A percentile compares a stretch with the other conserved stretches of the same genome.
Conservation (phyloP, 2,113 vertebrate species). For the Gambusia affinis region DNA sequence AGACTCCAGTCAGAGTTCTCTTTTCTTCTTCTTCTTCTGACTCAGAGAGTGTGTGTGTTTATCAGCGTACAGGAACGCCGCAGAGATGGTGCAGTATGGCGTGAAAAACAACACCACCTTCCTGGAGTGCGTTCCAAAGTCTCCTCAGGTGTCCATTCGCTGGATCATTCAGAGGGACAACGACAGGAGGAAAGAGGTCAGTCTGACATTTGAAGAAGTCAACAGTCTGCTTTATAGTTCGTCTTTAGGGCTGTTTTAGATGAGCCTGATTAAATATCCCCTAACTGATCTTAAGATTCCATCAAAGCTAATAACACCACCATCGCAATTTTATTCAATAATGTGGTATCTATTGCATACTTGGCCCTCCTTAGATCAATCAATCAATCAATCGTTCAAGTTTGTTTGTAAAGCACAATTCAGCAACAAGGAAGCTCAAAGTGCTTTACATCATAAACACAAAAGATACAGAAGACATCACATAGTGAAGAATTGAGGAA, state of each 20-base stretch:
- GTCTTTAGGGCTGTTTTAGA: not conserved
- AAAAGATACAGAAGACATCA: too few relatives aligned
- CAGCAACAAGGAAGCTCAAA: too few relatives aligned
- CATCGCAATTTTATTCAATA: too few relatives aligned
- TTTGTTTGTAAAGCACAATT: too few relatives aligned
- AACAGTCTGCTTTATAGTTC: not conserved
- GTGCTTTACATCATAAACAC: too few relatives aligned
- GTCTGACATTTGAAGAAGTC: constrained; percentile 27
- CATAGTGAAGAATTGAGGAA: too few relatives aligned
- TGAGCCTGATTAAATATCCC: constrained; percentile 8
- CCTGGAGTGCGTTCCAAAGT: constrained; percentile 93
- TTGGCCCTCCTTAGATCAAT: too few relatives aligned
- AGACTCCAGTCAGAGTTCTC: constrained; percentile 33
- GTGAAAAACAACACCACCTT: constrained; percentile 98
- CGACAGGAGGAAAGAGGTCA: constrained; percentile 97
- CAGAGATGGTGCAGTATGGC: constrained; percentile 92
- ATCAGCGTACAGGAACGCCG: constrained; percentile 93
- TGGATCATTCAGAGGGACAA: constrained; percentile 97
- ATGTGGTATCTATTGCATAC: too few relatives aligned
- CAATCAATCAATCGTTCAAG: too few relatives aligned
- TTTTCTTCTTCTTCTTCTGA: constrained; percentile 53
- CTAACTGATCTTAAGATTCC: not conserved
- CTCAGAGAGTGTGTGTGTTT: constrained; percentile 29
- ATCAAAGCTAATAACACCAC: too few relatives aligned
- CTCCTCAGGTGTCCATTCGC: constrained; percentile 92